Conservation (phyloP, 2,888 invertebrate genomes). For the Ischnus inquisitorius region DNA sequence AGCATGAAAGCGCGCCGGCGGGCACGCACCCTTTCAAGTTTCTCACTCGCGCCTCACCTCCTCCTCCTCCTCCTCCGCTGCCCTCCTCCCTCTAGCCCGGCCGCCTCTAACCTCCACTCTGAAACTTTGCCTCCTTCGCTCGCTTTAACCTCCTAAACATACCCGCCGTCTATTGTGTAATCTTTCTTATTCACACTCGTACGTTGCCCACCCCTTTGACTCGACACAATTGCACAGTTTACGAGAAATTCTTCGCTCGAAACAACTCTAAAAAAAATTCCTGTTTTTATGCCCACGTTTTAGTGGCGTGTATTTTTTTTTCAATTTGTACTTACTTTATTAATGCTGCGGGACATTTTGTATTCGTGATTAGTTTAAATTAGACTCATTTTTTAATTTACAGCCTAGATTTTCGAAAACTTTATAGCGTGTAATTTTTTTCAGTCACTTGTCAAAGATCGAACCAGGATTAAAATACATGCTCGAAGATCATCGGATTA, state of each 20-base stretch:
- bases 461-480: too few species aligned
- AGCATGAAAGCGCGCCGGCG: slow-evolving; percentile 78
- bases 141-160: slow-evolving; percentile 11
- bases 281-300: too few species aligned
- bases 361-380: too few species aligned
- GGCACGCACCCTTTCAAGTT: slow-evolving; percentile 71
- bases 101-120: slow-evolving; percentile 24
- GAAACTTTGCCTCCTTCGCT: slow-evolving; percentile 36
- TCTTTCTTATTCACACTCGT: slow-evolving; percentile 43
- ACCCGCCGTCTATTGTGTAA: background rate
- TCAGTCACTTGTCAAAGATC: too few species aligned
- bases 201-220: background rate
- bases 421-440: too few species aligned
- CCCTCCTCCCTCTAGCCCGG: slow-evolving; percentile 8
- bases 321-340: background rate
- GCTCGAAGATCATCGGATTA: too few species aligned
- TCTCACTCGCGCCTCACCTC: slow-evolving; percentile 63
- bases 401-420: too few species aligned
- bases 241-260: background rate
- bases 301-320: background rate
- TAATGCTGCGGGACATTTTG: background rate
- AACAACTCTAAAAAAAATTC: background rate
- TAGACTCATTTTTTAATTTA: too few species aligned
- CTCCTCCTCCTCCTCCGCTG: too few species aligned
- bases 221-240: background rate